Base-by-base conservation (phyloP, 2,797 vertebrate species). In the Myotis findleyi region DNA sequence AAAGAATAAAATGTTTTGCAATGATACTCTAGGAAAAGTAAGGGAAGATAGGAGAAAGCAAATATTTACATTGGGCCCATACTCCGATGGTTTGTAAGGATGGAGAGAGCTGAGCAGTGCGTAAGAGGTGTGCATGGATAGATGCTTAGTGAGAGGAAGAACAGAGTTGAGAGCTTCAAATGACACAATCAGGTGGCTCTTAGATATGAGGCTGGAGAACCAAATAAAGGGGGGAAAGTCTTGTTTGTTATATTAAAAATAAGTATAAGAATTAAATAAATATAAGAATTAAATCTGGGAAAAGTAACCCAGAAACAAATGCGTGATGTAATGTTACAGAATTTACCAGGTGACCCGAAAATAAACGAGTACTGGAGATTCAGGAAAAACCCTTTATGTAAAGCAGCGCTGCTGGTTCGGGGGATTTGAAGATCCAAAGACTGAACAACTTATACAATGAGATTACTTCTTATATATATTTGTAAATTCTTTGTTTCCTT, bases 211-310 rank as follows among this genome's bases (percentile, higher is more conserved):
- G 10, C 71, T 93, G 33, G 5, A 89, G 27, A 94, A 72, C 2
- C 9, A 66, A 18, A 87, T 47, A 27, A 82, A 57, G 3, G 25
- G 10, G 6, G 2, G 20, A 80, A 93, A 53, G 14, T 57, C 14
- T 87, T 93, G 18, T 10, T 83, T 76, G n/a, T 57, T 41, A n/a
- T 18, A 77, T 73, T 90, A 73, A 73, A 95, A 66, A 66, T 81
- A 88, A 92, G n/a, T 41, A 71, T 36, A 55, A 17, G 6, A 53
- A 80, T 68, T 71, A 94, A 68, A 69, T 81, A 85, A 85, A 85
- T 41, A 53, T 5, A 64, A 33, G 13, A 73, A 87, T 80, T 75
- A 89, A 83, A 72, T 47, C 25, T 55, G 6, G 21, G 14, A 10
- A 68, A 89, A 57, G 5, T 83, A 27, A 93, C 55, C 21, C 44